Evolutionary conservation across 1,140 invertebrate genomes (phyloP), one percentile per base, ranked within the genome.

Genomic region (Pantala flavescens): DNA sequence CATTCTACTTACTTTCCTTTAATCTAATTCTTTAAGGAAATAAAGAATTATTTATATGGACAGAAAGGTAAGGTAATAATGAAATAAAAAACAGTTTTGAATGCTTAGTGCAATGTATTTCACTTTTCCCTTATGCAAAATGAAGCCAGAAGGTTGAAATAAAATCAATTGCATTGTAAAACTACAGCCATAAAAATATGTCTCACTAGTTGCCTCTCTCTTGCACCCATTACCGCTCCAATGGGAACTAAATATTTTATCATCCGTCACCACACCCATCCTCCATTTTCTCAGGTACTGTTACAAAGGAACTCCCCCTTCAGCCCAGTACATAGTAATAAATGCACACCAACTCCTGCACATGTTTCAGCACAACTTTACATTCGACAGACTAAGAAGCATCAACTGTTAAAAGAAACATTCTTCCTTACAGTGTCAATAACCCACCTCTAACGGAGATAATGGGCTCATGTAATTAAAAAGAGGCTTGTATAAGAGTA

Each of bases 71-170:
- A n/a, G 28, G 28, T 36, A 36, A 9, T 9, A 36, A 5, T 36
- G 28, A 63, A 63, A 63, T 63, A 63, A 63, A 63, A 63, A 63
- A 63, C n/a, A 63, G n/a, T 19, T 63, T 63, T 63, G 49, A 63
- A 63, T 63, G 49, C 49, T 63, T 63, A 63, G 49, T 63, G 49
- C 49, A 63, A 63, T 63, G 49, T 63, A 63, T 63, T 63, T 63
- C 49, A 63, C 49, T 63, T 63, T 63, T 21, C 49, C 49, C 49
- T 63, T 63, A 63, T 21, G 49, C 49, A 63, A 63, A 63, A 63
- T 63, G 49, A 63, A 63, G 49, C 49, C 49, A 63, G 49, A 63
- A 63, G 49, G 49, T 63, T 63, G 49, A 63, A 63, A 63, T 63
- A 63, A 63, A 63, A 16, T 63, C 49, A 63, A 63, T 12, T 63